Evolutionary conservation across 2,113 vertebrate genomes (phyloP).

Genomic region (Phalacrocorax aristotelis): DNA sequence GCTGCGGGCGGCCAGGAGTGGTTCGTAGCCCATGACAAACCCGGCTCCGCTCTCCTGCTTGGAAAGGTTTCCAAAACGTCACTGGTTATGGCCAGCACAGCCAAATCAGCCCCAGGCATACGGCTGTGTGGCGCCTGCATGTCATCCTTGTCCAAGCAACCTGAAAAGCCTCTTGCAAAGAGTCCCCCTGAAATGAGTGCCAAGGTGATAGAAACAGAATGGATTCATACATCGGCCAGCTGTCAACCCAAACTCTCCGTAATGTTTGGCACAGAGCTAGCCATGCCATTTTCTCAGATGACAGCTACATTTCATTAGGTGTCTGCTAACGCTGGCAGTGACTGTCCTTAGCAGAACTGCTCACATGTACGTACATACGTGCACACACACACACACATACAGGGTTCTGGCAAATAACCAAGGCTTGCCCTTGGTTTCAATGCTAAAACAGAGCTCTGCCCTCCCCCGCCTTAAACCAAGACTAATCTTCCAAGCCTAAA

Average conservation of each 20-base stretch:
- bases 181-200: background rate
- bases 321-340: background rate
- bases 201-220: background rate
- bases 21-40: background rate
- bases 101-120: background rate
- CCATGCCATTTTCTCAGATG: background rate
- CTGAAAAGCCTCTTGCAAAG: background rate
- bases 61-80: background rate
- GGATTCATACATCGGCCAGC: background rate
- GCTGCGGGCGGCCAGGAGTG: too few species aligned
- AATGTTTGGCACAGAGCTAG: background rate
- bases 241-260: background rate
- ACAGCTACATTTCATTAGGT: too few species aligned
- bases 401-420: background rate
- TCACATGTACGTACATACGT: fast-evolving
- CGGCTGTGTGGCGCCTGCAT: background rate
- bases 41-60: background rate
- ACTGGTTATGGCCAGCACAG: background rate
- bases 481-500: background rate
- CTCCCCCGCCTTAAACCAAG: background rate
- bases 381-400: background rate
- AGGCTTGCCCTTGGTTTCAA: background rate
- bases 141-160: background rate
- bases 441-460: background rate
- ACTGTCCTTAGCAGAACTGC: background rate